Evolutionary conservation across 2,888 invertebrate genomes (phyloP).

Genomic region (Dimorphilus gyrociliatus): DNA sequence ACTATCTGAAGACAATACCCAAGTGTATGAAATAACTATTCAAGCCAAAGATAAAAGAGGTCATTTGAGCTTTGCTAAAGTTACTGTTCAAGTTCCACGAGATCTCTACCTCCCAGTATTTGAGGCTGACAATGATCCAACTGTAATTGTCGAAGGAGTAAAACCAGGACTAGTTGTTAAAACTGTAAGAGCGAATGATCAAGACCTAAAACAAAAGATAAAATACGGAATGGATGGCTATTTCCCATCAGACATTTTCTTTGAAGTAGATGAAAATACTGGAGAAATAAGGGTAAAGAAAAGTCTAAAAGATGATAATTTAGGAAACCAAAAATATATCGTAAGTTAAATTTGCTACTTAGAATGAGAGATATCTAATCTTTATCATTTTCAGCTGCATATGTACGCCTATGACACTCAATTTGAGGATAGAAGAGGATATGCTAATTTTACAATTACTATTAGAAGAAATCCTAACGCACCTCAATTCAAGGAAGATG

Average conservation of each 20-base stretch:
- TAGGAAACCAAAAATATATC: conserved; percentile 6
- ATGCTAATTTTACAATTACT: conserved; percentile 16
- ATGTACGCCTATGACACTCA: conserved; percentile 17
- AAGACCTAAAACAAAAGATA: conserved; percentile 8
- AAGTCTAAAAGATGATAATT: conserved; percentile 15
- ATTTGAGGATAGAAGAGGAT: conserved; percentile 11
- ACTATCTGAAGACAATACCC: conserved; percentile 7
- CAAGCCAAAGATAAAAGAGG: too few species aligned
- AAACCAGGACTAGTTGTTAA: too few species aligned
- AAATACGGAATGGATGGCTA: conserved; percentile 9
- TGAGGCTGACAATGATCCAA: conserved; percentile 6
- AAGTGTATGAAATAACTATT: conserved; percentile 7
- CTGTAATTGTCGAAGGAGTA: too few species aligned
- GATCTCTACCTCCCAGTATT: conserved; percentile 16
- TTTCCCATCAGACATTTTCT: conserved; percentile 5
- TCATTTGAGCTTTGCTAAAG: too few species aligned
- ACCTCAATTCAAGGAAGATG: conserved; percentile 25
- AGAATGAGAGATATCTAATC: background rate
- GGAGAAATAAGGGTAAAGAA: conserved; percentile 11
- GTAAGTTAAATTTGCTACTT: background rate
- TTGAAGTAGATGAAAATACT: conserved; percentile 4
- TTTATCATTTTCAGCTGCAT: conserved; percentile 10
- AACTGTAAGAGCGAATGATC: conserved; percentile 7
- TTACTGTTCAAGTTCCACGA: conserved; percentile 19
- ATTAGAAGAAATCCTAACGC: conserved; percentile 19